Percentiles rank a stretch among this genome's conserved stretches.
These are phyloP conservation scores for Augochlorella aurata DNA, from an alignment of 2,888 invertebrate genomes.

Conservation along the genomic window DNA sequence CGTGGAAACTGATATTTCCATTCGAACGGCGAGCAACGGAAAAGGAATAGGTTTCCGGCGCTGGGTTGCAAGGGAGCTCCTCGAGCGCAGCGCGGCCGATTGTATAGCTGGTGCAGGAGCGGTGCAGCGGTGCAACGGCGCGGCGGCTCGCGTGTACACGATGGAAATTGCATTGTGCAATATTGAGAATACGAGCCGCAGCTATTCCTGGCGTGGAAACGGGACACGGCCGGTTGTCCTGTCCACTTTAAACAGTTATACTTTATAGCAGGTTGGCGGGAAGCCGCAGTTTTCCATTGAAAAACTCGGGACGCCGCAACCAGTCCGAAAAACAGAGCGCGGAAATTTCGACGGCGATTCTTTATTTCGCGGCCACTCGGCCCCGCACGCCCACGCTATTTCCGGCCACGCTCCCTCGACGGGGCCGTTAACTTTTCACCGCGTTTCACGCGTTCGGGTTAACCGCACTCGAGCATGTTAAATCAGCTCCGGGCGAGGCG, in stretches of 20 bases:
- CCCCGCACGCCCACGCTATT: background rate
- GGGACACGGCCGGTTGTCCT: slow-evolving; percentile 41
- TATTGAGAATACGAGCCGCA: slow-evolving; percentile 71
- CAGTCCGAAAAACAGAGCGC: slow-evolving; percentile 21
- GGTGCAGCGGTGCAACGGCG: background rate
- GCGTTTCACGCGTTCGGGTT: slow-evolving; percentile 27
- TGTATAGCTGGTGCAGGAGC: slow-evolving; percentile 23
- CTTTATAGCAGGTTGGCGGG: slow-evolving; percentile 40
- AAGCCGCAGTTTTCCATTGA: slow-evolving; percentile 33
- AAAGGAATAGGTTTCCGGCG: slow-evolving; percentile 31
- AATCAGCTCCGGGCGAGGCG: slow-evolving; percentile 10
- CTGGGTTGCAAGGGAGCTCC: background rate
- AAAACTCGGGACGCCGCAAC: slow-evolving; percentile 50
- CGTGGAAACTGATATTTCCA: slow-evolving; percentile 42
- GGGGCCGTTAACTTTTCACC: slow-evolving; percentile 35
- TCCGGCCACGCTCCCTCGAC: background rate
- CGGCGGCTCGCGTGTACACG: slow-evolving; percentile 58
- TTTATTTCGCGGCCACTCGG: slow-evolving; percentile 34
- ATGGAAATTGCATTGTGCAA: slow-evolving; percentile 78
- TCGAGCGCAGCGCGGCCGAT: slow-evolving; percentile 13
- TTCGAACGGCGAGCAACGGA: slow-evolving; percentile 30
- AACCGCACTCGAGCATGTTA: slow-evolving; percentile 10
- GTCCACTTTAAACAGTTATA: slow-evolving; percentile 60
- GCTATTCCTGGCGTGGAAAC: slow-evolving; percentile 46
- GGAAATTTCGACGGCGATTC: slow-evolving; percentile 47